These are phyloP conservation scores for Pampus argenteus DNA, from an alignment of 2,797 vertebrate genomes.

Conservation along the genomic window DNA sequence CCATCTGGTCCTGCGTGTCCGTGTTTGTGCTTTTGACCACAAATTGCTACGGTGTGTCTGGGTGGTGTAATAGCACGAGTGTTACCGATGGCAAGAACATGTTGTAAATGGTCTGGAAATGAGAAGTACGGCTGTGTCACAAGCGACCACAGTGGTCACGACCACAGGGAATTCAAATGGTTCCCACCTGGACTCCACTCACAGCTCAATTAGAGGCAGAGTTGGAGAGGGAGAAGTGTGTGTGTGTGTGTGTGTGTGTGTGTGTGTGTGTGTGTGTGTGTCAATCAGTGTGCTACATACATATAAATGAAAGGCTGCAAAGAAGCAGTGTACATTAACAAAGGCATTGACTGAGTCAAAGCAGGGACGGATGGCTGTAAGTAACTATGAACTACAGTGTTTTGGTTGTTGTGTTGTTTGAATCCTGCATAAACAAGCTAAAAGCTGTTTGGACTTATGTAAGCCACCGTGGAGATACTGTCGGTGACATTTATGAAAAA, in stretches of 20 bases:
- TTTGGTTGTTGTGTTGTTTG: not conserved
- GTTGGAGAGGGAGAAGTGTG: constrained; percentile 16
- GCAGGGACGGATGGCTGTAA: not conserved
- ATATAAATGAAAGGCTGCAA: constrained; percentile 25
- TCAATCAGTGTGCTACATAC: constrained; percentile 48
- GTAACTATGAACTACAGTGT: not conserved
- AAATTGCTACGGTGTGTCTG: constrained; percentile 56
- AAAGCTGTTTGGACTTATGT: not conserved
- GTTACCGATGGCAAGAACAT: constrained; percentile 51
- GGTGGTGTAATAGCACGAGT: constrained; percentile 57
- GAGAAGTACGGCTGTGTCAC: constrained; percentile 66
- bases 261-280: constrained; percentile 1
- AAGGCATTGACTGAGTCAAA: not conserved
- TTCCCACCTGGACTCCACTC: constrained; percentile 77
- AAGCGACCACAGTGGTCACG: constrained; percentile 63
- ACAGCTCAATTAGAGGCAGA: constrained; percentile 68
- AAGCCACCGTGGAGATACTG: not conserved
- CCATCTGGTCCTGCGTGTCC: constrained; percentile 47
- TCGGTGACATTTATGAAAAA: not conserved
- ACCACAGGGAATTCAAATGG: constrained; percentile 78
- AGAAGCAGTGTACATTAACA: constrained; percentile 16
- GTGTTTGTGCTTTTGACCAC: constrained; percentile 54
- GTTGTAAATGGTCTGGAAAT: constrained; percentile 78
- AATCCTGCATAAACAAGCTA: constrained; percentile 5
- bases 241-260: constrained; percentile 28